Percentiles rank a stretch among this genome's conserved stretches.
Evolutionary conservation across 2,797 vertebrate species (phyloP).

Genomic region (Ctenochaetus hawaiiensis): DNA sequence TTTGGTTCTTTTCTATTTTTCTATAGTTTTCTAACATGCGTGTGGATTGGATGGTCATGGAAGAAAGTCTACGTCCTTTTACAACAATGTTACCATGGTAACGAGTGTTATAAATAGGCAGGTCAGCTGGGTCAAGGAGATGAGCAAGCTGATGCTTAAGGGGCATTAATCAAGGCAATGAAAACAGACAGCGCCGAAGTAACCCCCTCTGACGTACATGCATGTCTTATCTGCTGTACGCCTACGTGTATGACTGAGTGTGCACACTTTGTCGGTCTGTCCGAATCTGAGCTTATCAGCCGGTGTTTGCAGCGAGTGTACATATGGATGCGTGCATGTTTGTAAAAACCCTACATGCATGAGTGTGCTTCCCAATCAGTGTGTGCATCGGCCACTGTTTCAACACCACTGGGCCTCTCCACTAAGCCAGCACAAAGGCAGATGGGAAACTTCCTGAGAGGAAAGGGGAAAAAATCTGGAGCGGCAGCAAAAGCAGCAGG

Average conservation of each 20-base stretch:
- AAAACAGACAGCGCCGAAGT: constrained; percentile 37
- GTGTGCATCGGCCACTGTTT: constrained; percentile 80
- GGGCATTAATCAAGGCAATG: constrained; percentile 59
- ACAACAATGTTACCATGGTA: constrained; percentile 40
- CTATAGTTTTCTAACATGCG: neutral
- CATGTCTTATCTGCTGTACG: constrained; percentile 46
- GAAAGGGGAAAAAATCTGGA: constrained; percentile 76
- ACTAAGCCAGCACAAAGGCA: constrained; percentile 83
- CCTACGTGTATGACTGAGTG: constrained; percentile 46
- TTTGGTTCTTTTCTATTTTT: neutral
- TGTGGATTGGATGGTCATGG: neutral
- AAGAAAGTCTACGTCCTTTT: constrained; percentile 15
- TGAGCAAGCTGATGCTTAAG: constrained; percentile 30
- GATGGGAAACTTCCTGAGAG: constrained; percentile 87
- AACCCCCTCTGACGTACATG: constrained; percentile 13
- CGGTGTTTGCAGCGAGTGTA: constrained; percentile 34
- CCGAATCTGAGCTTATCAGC: constrained; percentile 47
- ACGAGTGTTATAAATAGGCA: constrained; percentile 45
- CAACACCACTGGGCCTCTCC: constrained; percentile 81
- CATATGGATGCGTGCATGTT: constrained; percentile 56
- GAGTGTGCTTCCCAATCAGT: constrained; percentile 78
- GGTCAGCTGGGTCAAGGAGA: constrained; percentile 66
- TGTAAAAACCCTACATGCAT: constrained; percentile 68
- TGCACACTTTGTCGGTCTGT: constrained; percentile 21
- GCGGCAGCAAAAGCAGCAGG: constrained; percentile 80